Conservation (phyloP, 2,797 vertebrate genomes). For the Knipowitschia caucasica region DNA sequence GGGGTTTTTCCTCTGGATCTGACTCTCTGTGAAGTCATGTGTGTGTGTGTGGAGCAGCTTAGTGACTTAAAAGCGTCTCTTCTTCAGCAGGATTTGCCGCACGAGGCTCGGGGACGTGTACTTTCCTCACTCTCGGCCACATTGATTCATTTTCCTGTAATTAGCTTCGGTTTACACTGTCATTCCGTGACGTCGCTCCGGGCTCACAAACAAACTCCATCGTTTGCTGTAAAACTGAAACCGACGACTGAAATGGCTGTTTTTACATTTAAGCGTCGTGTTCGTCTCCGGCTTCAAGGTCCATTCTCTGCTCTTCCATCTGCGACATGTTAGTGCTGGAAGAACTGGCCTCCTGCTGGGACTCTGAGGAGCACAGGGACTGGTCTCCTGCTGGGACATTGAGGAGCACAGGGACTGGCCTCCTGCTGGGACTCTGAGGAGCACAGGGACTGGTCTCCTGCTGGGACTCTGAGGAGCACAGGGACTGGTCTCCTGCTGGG, state of each 20-base stretch:
- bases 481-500: too few species aligned
- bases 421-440: too few species aligned
- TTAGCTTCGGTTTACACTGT: slow-evolving; percentile 51
- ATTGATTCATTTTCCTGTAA: slow-evolving; percentile 53
- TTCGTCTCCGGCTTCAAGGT: slow-evolving; percentile 9
- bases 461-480: too few species aligned
- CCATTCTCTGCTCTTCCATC: not conserved
- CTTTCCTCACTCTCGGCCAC: slow-evolving; percentile 12
- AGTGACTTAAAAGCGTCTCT: slow-evolving; percentile 41
- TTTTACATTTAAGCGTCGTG: slow-evolving; percentile 21
- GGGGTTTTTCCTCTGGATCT: slow-evolving; percentile 26
- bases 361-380: too few species aligned
- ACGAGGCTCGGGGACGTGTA: slow-evolving; percentile 28
- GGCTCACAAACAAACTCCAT: slow-evolving; percentile 45
- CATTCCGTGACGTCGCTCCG: slow-evolving; percentile 45
- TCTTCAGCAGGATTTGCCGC: slow-evolving; percentile 38
- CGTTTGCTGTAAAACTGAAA: slow-evolving; percentile 38
- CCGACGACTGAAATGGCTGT: slow-evolving; percentile 22
- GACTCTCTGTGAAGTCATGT: slow-evolving; percentile 27
- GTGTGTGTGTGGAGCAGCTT: slow-evolving; percentile 44
- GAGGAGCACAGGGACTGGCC: too few species aligned
- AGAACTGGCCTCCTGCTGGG: too few species aligned
- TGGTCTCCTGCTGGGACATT: too few species aligned
- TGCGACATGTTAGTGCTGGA: too few species aligned
- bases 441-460: too few species aligned